These are phyloP conservation scores for Mycogona germanica DNA, from an alignment of 2,888 invertebrate genomes.

Conservation along the genomic window DNA sequence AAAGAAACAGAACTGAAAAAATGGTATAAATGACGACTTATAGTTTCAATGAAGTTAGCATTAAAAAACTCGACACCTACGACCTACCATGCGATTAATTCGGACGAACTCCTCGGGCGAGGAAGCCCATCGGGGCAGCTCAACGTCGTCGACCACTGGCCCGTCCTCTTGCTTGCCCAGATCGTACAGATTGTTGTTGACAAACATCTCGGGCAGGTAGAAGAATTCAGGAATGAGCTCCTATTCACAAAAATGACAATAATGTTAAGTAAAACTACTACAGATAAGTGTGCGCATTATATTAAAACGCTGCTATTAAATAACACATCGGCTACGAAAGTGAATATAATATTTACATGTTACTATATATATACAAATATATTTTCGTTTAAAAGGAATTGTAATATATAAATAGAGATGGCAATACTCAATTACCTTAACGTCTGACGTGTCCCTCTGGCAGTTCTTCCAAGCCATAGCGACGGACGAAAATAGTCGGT, in stretches of 20 bases:
- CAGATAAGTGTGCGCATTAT: too few relatives aligned
- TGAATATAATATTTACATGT: too few relatives aligned
- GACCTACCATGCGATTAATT: conserved; percentile 79
- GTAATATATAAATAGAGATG: not conserved
- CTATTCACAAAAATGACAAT: conserved; percentile 36
- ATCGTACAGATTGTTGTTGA: conserved; percentile 72
- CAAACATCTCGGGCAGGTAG: conserved; percentile 97
- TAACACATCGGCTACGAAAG: too few relatives aligned
- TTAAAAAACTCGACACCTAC: too few relatives aligned
- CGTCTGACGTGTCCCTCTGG: conserved; percentile 96
- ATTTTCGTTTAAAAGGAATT: not conserved
- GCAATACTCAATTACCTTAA: conserved; percentile 51
- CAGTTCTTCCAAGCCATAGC: conserved; percentile 97
- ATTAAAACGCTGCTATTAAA: too few relatives aligned
- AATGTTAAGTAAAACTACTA: too few relatives aligned
- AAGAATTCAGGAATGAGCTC: conserved; percentile 98
- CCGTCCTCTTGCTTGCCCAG: conserved; percentile 82
- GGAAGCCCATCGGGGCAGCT: conserved; percentile 93
- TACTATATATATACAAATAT: too few relatives aligned
- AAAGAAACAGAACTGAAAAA: too few relatives aligned
- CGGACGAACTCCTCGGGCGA: conserved; percentile 96
- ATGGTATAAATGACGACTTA: too few relatives aligned
- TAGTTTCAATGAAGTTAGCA: too few relatives aligned
- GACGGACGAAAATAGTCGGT: conserved; percentile 89
- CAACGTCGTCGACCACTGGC: conserved; percentile 62